Base-by-base conservation (phyloP, 1,140 invertebrate species). In the Scaptomyza montana region DNA sequence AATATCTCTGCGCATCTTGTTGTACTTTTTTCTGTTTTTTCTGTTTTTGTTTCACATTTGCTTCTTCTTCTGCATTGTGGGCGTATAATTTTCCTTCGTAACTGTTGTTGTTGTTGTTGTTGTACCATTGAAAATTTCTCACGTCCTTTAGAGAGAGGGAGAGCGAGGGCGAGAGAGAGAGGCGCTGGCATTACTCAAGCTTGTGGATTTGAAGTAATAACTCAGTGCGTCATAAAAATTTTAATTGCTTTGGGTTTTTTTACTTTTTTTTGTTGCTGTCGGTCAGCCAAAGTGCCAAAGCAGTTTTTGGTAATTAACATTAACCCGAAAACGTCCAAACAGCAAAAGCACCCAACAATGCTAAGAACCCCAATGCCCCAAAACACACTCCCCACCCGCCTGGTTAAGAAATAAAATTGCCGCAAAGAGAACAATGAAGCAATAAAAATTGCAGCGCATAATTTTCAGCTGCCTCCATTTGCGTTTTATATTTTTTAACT, bases 291-390 rank as follows among this genome's bases (percentile, higher is more conserved):
- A 74, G 76, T 87, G 82, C 84, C 84, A 89, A 87, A 87, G 84
- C 84, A 87, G 84, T 89, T 87, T 87, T 81, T 87, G 84, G 84
- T 87, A 87, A 87, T 87, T 87, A 87, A 87, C 84, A 87, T 87
- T 89, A 89, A 84, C 79, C 84, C 46, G 46, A 67, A 66, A 89
- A 84, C 81, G 84, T 89, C 84, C 84, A 79, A 85, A 75, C 65
- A 76, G 78, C 65, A 76, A 75, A 67, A 67, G 74, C 79, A 57
- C 45, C 45, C 50, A 85, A 85, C 80, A 86, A 87, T 87, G 78
- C 74, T 70, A 75, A 82, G 78, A 67, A 81, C 78, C 80, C 77
- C 33, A 30, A 30, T 21, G 49, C 13, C n/a, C n/a, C 0, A 16
- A 16, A 16, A 16, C 16, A 16, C 4, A 13, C 19, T 6, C 30